These are phyloP conservation scores for Amblyteles armatorius DNA, from an alignment of 2,888 invertebrate genomes.

Conservation along the genomic window DNA sequence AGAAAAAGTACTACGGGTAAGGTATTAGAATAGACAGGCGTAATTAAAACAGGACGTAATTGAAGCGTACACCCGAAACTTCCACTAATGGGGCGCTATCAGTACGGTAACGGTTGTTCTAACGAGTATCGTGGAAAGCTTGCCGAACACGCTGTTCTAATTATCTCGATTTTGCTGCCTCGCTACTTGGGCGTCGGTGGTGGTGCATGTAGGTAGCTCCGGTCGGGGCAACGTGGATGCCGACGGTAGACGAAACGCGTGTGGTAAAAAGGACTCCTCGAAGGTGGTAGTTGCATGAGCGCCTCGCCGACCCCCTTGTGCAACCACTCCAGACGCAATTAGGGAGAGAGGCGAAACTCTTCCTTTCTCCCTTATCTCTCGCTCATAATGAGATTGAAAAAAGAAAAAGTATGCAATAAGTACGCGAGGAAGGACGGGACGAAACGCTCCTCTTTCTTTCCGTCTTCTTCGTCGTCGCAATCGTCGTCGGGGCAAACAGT, in stretches of 20 bases:
- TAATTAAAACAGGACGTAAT: slow-evolving; percentile 80
- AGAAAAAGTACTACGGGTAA: slow-evolving; percentile 30
- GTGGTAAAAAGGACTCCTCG: slow-evolving; percentile 32
- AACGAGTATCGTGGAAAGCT: slow-evolving; percentile 77
- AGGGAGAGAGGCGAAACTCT: slow-evolving; percentile 21
- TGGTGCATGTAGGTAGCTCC: slow-evolving; percentile 8
- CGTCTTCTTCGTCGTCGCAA: background rate
- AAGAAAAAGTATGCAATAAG: background rate
- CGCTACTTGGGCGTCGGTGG: slow-evolving; percentile 27
- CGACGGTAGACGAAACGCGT: background rate
- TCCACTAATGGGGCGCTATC: slow-evolving; percentile 80
- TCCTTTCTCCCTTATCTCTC: slow-evolving; percentile 20
- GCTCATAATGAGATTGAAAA: slow-evolving; percentile 30
- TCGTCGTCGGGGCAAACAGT: background rate
- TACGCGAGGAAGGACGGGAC: background rate
- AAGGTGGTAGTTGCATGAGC: slow-evolving; percentile 13
- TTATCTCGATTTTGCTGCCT: slow-evolving; percentile 64
- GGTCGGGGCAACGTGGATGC: slow-evolving; percentile 18
- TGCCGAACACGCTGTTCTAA: slow-evolving; percentile 69
- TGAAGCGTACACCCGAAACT: slow-evolving; percentile 80
- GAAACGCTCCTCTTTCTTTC: background rate
- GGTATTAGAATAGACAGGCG: slow-evolving; percentile 72
- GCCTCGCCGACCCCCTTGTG: slow-evolving; percentile 36
- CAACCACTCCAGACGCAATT: slow-evolving; percentile 41
- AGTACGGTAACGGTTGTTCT: slow-evolving; percentile 78